Conservation (phyloP, 2,797 vertebrate species). For the Stomatorhinus walkeri region DNA sequence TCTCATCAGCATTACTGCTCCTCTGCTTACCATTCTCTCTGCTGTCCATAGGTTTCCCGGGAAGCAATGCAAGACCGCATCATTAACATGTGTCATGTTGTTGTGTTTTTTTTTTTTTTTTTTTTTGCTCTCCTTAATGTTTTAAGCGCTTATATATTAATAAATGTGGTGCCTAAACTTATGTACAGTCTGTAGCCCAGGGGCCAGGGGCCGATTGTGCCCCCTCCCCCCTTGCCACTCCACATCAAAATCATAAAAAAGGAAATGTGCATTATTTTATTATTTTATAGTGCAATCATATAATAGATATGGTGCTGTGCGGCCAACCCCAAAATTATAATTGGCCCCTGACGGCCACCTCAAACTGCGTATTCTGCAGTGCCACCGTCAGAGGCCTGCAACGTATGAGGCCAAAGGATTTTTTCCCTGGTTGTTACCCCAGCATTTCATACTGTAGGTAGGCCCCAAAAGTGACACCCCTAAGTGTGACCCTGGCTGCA, state of each 20-base stretch:
- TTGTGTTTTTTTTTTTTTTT: constrained; percentile 33
- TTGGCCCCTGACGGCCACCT: neutral
- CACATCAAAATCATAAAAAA: neutral
- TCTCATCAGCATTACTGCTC: constrained; percentile 68
- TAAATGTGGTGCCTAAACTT: neutral
- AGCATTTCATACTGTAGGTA: neutral
- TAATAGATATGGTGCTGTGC: neutral
- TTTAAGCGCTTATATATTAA: constrained; percentile 34
- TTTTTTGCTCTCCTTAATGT: constrained; percentile 29
- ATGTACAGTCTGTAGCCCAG: neutral
- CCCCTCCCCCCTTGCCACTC: neutral
- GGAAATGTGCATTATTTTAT: neutral
- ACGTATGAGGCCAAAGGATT: neutral
- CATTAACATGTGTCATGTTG: constrained; percentile 40
- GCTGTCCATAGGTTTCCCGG: constrained; percentile 50
- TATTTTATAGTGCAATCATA: neutral
- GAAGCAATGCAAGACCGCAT: constrained; percentile 42
- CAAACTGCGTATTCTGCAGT: neutral
- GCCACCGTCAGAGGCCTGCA: neutral
- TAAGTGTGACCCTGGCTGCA: neutral
- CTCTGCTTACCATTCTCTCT: constrained; percentile 46
- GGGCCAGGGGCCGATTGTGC: neutral
- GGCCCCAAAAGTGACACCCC: neutral
- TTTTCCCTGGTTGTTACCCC: neutral
- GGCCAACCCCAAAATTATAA: neutral